Evolutionary conservation across 2,113 vertebrate genomes (phyloP), one percentile per base, ranked within the genome.

Genomic region (Terrapene triunguis): DNA sequence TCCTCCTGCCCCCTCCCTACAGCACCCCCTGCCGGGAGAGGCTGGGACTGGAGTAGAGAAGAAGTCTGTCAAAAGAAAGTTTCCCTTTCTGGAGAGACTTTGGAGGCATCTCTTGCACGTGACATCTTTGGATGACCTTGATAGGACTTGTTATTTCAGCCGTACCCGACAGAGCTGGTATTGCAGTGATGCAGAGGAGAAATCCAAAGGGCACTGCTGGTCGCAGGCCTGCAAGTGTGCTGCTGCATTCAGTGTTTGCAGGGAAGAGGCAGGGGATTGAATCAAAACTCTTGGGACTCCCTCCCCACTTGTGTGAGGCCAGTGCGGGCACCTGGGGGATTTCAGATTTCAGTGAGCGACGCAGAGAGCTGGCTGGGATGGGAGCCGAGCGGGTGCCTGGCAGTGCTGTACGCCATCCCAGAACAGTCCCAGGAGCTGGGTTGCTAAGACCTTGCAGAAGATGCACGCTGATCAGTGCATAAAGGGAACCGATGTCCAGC

Each of bases 91-190:
- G 42, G 42, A 72, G 85, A 76, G 44, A 69, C 83, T 74, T 53
- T 62, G 27, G 38, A 80, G 81, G 44, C 42, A 80, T 50, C 65
- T 19, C 72, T 84, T 88, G 22, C 72, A 82, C 22, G 3, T 55
- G 38, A 84, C 79, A 72, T 54, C 78, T 86, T 92, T 83, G 86
- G 72, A 84, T 92, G 81, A 84, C 86, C 86, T 88, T 92, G 91
- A 92, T 80, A 88, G 57, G 91, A 78, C 81, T 69, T 92, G 78
- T 92, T 92, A 88, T 92, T 92, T 92, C n/a, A 92, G 86, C 80
- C 79, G 55, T 92, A 92, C 54, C 55, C 35, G 86, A 57, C 81
- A 88, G 88, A 88, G 91, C 57, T 84, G 86, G 83, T 72, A 88
- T 80, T 88, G 59, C 48, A 84, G 50, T 72, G 48, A 69, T 47